Base-by-base conservation (phyloP, 2,888 invertebrate species). In the Ramazzottius varieornatus region DNA sequence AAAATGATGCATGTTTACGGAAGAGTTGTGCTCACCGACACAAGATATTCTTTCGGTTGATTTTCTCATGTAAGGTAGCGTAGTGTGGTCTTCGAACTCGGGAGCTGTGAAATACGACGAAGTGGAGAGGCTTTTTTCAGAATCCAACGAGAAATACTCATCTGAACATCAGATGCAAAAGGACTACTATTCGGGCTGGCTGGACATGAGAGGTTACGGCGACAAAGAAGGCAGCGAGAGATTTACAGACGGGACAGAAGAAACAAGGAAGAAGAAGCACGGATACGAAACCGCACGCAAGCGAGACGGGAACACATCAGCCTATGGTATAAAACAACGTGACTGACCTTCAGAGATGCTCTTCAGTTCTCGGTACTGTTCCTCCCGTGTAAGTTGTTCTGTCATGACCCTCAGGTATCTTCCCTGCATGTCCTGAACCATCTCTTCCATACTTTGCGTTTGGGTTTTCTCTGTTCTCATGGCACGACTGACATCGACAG, bases 31-130 rank as follows among this genome's bases (percentile, higher is more conserved):
- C 54, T 54, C 24, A 54, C 54, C 24, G 29, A 54, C 54, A 24
- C 54, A 54, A 54, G 54, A 54, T 16, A 54, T 29, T 8, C 29
- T 16, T 29, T 54, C 54, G 4, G 54, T 54, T 4, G 54, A 70
- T 46, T 70, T 68, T 46, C 69, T 70, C 64, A 68, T 72, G 67
- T 73, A 72, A 64, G 70, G 69, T 24, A 73, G 73, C 16, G 71
- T 67, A n/a, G 71, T 69, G 24, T 71, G 72, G 68, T 73, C 73
- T 66, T 72, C 71, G 66, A 70, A 71, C 66, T 72, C 73, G 32
- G 71, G 68, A 29, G 72, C 70, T 1, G 71, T 69, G 66, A 68
- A 68, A 65, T 69, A 69, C n/a, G 54, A 54, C 13, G 54, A 54
- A 54, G 54, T 54, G 13, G 54, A 29, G 29, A 29, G 54, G 54